These are phyloP conservation scores for Mungos mungo DNA, from an alignment of 2,113 vertebrate species.

Conservation along the genomic window DNA sequence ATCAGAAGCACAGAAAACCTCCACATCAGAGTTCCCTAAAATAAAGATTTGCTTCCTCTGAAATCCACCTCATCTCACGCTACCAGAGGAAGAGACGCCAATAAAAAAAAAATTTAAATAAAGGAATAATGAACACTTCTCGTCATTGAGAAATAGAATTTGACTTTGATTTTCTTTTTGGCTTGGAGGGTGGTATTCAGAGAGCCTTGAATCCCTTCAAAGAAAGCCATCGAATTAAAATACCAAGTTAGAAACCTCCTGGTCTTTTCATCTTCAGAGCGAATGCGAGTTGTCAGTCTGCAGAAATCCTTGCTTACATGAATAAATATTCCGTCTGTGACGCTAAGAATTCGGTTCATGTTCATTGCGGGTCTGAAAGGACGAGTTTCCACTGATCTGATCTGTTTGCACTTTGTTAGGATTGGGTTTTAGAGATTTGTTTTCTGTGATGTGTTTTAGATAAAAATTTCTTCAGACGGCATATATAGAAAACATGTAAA, in stretches of 20 bases:
- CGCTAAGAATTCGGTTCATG: conserved; percentile 48
- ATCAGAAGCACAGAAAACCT: not conserved
- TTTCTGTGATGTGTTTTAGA: conserved; percentile 17
- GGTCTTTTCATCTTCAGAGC: not conserved
- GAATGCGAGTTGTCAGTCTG: conserved; percentile 19
- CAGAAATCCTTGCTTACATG: not conserved
- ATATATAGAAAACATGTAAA: not conserved
- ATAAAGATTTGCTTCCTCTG: not conserved
- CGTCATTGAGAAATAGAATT: conserved; percentile 21
- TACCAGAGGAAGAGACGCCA: not conserved
- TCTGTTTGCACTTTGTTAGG: not conserved
- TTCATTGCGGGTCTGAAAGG: not conserved
- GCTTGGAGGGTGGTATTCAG: not conserved
- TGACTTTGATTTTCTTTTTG: not conserved
- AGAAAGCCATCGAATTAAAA: conserved; percentile 17
- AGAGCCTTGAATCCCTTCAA: not conserved
- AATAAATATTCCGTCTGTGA: not conserved
- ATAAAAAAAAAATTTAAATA: not conserved
- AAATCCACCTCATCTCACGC: not conserved
- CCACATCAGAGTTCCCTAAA: not conserved
- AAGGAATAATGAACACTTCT: not conserved
- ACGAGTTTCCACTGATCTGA: not conserved
- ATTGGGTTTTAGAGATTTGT: not conserved
- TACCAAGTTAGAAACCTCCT: not conserved
- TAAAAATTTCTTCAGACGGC: not conserved